Conservation (phyloP, 2,888 invertebrate genomes). For the Rhingia rostrata region DNA sequence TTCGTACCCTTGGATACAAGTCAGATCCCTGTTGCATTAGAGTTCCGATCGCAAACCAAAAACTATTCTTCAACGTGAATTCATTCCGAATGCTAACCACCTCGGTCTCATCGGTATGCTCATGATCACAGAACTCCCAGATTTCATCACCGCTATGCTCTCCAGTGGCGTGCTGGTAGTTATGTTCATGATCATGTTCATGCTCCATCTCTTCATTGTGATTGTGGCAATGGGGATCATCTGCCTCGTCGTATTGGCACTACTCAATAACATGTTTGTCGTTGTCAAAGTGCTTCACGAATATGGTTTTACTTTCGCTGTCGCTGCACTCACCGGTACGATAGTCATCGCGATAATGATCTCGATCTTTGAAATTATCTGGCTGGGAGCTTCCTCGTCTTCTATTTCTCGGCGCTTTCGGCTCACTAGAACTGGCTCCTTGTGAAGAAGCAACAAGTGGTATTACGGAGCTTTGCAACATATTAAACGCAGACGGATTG, state of each 20-base stretch:
- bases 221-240: conserved; percentile 6
- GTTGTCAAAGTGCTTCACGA: conserved; percentile 45
- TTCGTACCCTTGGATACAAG: conserved; percentile 92
- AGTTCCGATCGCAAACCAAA: conserved; percentile 98
- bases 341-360: conserved; percentile 8
- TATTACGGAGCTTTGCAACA: conserved; percentile 25
- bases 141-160: conserved; percentile 33
- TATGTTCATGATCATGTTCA: conserved; percentile 6
- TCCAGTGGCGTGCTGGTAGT: background rate
- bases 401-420: background rate
- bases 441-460: conserved; percentile 25
- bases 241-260: no score
- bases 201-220: background rate
- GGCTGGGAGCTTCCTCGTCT: background rate
- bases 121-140: conserved; percentile 62
- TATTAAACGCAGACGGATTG: conserved; percentile 8
- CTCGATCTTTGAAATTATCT: background rate
- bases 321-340: conserved; percentile 45
- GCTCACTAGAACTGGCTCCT: background rate
- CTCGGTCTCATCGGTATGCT: conserved; percentile 76
- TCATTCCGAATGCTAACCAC: conserved; percentile 87
- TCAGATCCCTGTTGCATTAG: conserved; percentile 97
- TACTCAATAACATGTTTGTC: background rate
- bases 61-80: conserved; percentile 93
- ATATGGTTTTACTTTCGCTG: conserved; percentile 58